Evolutionary conservation across 1,140 invertebrate species (phyloP).

Genomic region (Parapsyche elsis): DNA sequence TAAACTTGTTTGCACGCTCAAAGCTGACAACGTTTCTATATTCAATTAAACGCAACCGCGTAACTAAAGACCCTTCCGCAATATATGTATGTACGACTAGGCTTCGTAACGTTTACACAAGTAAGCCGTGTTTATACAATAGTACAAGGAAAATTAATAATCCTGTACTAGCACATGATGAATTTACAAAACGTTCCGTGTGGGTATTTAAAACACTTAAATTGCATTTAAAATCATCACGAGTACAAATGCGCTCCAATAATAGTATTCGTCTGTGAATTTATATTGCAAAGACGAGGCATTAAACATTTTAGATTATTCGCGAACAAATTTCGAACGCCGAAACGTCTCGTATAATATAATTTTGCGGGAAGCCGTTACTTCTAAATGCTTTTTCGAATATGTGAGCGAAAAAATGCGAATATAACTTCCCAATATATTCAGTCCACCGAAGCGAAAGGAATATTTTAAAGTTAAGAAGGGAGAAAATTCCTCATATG

Average conservation of each 20-base stretch:
- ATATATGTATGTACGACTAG: no score
- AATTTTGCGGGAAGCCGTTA: not conserved
- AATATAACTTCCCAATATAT: not conserved
- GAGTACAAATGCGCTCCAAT: no score
- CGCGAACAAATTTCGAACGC: no score
- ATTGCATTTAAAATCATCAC: no score
- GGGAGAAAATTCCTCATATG: not conserved
- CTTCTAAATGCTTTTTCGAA: no score
- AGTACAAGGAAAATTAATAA: not conserved
- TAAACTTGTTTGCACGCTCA: not conserved
- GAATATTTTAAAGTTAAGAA: slow-evolving; percentile 16
- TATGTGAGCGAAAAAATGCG: not conserved
- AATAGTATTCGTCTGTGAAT: no score
- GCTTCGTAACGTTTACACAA: no score
- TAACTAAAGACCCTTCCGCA: no score
- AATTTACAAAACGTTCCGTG: no score
- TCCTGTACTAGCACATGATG: not conserved
- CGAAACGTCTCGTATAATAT: not conserved
- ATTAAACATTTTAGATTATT: no score
- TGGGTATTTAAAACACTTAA: no score
- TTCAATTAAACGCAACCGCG: not conserved
- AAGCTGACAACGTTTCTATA: slow-evolving; percentile 16
- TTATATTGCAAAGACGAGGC: no score
- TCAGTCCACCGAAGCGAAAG: not conserved
- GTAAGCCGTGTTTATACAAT: not conserved